Percentiles rank a stretch among this genome's conserved stretches.
Conservation (phyloP, 2,888 invertebrate genomes). For the Oeneis ivallda region DNA sequence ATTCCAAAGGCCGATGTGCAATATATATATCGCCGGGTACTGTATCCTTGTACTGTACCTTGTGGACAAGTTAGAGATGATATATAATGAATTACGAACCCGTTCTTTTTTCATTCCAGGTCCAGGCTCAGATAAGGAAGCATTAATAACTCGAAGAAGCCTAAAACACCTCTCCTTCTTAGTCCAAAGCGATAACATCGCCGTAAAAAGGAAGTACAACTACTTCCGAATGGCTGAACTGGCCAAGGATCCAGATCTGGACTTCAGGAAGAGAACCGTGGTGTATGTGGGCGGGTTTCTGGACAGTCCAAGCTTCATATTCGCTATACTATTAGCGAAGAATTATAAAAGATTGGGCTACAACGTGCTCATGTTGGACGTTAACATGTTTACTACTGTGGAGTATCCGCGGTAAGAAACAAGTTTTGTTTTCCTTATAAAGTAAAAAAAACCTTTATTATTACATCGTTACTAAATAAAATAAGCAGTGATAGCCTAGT, state of each 20-base stretch:
- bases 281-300: slow-evolving; percentile 61
- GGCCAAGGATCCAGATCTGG: slow-evolving; percentile 49
- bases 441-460: no score
- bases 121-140: slow-evolving; percentile 54
- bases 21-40: no score
- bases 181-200: slow-evolving; percentile 45
- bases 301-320: slow-evolving; percentile 53
- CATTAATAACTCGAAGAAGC: slow-evolving; percentile 52
- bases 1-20: no score
- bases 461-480: no score
- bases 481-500: no score
- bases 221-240: slow-evolving; percentile 57
- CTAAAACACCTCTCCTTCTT: slow-evolving; percentile 51
- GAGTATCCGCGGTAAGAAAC: slow-evolving; percentile 60
- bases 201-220: slow-evolving; percentile 49
- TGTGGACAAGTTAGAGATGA: no score
- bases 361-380: slow-evolving; percentile 38
- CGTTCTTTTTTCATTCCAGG: slow-evolving; percentile 49
- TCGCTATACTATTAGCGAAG: slow-evolving; percentile 43
- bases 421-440: background rate
- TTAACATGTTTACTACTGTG: slow-evolving; percentile 46
- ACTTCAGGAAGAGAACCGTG: slow-evolving; percentile 53
- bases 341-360: slow-evolving; percentile 56
- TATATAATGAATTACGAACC: no score
- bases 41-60: no score